A percentile compares a stretch with the other conserved stretches of the same genome.
These are phyloP conservation scores for Mus spicilegus DNA, from an alignment of 2,113 vertebrate species.

Conservation along the genomic window DNA sequence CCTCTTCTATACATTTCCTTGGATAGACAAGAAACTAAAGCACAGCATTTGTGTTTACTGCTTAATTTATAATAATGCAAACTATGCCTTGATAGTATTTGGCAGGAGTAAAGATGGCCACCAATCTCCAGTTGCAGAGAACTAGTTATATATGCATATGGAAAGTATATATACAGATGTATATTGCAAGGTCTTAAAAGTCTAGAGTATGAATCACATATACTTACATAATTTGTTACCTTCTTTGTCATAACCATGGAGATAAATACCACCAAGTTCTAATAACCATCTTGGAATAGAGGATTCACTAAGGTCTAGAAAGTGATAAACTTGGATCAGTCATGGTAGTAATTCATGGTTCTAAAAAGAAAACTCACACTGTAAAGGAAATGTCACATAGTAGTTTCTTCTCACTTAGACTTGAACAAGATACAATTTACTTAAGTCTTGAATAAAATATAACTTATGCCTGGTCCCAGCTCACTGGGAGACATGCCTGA, in stretches of 20 bases:
- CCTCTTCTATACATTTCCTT: neutral
- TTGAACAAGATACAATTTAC: neutral
- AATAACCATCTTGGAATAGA: conserved; percentile 94
- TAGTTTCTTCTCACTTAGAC: neutral
- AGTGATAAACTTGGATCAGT: conserved; percentile 67
- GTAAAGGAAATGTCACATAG: neutral
- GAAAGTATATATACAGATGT: neutral
- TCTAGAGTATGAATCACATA: neutral
- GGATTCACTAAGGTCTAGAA: conserved; percentile 94
- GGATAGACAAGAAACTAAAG: neutral
- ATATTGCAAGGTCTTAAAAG: conserved; percentile 28
- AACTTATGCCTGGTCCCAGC: neutral
- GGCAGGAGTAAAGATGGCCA: neutral
- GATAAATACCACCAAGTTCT: conserved; percentile 93
- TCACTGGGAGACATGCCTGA: no score
- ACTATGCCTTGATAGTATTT: neutral
- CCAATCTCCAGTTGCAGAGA: neutral
- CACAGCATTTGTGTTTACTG: neutral
- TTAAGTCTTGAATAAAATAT: conserved; percentile 9
- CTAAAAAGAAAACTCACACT: conserved; percentile 42
- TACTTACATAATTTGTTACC: conserved; percentile 97
- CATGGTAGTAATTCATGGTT: neutral
- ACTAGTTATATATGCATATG: neutral
- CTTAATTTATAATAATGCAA: neutral
- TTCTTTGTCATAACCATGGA: conserved; percentile 98